Base-by-base conservation (phyloP, 1,140 invertebrate genomes). In the Drosophila carrolli region DNA sequence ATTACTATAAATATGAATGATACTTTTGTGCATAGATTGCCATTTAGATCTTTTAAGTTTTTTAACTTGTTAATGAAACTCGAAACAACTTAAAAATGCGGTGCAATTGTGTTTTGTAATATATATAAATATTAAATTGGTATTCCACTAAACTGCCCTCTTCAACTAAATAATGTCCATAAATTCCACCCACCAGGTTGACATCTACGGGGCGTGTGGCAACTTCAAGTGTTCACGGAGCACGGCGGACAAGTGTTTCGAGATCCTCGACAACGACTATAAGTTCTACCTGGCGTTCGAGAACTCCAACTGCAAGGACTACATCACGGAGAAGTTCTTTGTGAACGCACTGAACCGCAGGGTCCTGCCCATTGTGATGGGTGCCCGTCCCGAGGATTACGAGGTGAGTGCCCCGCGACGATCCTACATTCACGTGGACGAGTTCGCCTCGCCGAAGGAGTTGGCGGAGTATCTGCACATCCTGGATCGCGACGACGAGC, bases 251-350 rank as follows among this genome's bases (percentile, higher is more conserved):
- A 95, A 96, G 83, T 99, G 98, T 85, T 97, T 98, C 83, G 95
- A 97, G 40, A 96, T 98, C 94, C 94, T 99, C n/a, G 96, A 98
- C 84, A 96, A 94, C 54, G 96, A 98, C 55, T 99, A 99, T 93
- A 99, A 99, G 92, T 99, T 99, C 93, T 99, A 99, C 93, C 94
- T 99, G 48, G 97, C 98, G 0, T 99, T 99, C 91, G 98, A 99
- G 93, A 99, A 99, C 93, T 98, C 98, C 0, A 98, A 99, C 82
- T 99, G 98, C 92, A 94, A 95, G 53, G 98, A 99, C 93, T 99
- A 99, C 92, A 97, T 99, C 48, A 99, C 98, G 0, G 98, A 99
- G 91, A 99, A 99, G 91, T 98, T 99, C 91, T 99, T 97, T 91
- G 96, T 98, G 43, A 98, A 98, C 92, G 97, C 97, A 53, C 93